Evolutionary conservation across 1,140 invertebrate genomes (phyloP).

Genomic region (Drosophila pectinifera): DNA sequence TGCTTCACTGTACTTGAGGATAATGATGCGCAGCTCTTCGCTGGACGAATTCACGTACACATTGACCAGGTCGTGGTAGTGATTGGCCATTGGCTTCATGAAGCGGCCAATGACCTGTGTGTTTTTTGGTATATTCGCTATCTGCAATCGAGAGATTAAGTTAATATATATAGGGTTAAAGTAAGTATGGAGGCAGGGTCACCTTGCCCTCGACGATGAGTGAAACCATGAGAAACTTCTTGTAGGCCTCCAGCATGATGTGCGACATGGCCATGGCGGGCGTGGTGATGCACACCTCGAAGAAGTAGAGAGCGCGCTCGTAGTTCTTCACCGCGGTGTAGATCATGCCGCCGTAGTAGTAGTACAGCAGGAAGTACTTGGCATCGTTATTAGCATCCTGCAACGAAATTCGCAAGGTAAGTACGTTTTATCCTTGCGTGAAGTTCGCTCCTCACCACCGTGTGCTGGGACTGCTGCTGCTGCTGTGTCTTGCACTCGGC

Average conservation of each 20-base stretch:
- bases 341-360: conserved; percentile 99
- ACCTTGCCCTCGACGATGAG: conserved; percentile 96
- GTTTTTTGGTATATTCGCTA: conserved; percentile 93
- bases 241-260: conserved; percentile 98
- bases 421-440: background rate
- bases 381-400: conserved; percentile 92
- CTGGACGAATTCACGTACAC: conserved; percentile 92
- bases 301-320: conserved; percentile 96
- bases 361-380: conserved; percentile 96
- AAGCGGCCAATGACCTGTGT: conserved; percentile 95
- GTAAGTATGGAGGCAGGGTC: conserved; percentile 9
- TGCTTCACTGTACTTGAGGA: conserved; percentile 92
- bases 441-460: conserved; percentile 30
- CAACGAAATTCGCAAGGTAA: background rate
- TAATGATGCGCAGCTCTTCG: conserved; percentile 88
- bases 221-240: conserved; percentile 97
- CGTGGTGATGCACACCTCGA: conserved; percentile 97
- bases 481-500: conserved; percentile 75
- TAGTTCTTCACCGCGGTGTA: conserved; percentile 97
- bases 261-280: conserved; percentile 97
- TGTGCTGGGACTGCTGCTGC: conserved; percentile 69
- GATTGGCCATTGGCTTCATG: conserved; percentile 95
- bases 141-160: conserved; percentile 84
- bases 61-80: conserved; percentile 96
- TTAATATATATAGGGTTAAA: background rate